phyloP scores from a whole-genome alignment of 2,888 invertebrate genomes.

The Epinotia brunnichana region DNA sequence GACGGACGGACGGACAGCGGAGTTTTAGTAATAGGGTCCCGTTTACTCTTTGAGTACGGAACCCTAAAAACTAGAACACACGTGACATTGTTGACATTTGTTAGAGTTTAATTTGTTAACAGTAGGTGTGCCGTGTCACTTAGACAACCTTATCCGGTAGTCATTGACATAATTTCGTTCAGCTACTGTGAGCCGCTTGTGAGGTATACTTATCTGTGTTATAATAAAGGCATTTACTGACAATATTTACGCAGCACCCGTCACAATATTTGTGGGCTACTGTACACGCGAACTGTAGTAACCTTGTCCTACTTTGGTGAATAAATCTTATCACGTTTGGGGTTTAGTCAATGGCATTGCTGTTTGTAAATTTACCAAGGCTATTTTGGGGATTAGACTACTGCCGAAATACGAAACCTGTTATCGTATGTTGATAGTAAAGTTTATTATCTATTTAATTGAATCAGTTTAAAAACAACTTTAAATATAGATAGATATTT shows the following conservation, averaged over 20 bases:
- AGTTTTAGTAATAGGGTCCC: no score
- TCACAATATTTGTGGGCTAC: constrained; percentile 46
- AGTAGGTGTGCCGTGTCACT: no score
- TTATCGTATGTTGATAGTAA: constrained; percentile 22
- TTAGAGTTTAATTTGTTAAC: no score
- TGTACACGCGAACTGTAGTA: constrained; percentile 59
- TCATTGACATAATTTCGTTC: constrained; percentile 70
- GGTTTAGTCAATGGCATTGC: constrained; percentile 42
- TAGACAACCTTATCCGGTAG: constrained; percentile 45
- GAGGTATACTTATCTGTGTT: constrained; percentile 10
- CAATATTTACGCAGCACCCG: not conserved
- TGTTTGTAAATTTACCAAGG: constrained; percentile 54
- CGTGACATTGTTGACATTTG: no score
- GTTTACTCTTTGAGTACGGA: no score
- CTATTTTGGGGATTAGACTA: constrained; percentile 45
- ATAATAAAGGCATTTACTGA: not conserved
- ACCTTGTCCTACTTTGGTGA: constrained; percentile 69
- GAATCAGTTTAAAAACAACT: constrained; percentile 4
- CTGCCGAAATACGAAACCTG: constrained; percentile 33
- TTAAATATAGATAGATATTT: not conserved
- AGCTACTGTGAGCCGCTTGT: constrained; percentile 8
- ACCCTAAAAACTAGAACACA: no score
- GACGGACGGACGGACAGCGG: no score
- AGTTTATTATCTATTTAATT: constrained; percentile 27
- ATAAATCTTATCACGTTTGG: constrained; percentile 63